Conservation (phyloP, 2,888 invertebrate species). For the Napeogenes inachia region DNA sequence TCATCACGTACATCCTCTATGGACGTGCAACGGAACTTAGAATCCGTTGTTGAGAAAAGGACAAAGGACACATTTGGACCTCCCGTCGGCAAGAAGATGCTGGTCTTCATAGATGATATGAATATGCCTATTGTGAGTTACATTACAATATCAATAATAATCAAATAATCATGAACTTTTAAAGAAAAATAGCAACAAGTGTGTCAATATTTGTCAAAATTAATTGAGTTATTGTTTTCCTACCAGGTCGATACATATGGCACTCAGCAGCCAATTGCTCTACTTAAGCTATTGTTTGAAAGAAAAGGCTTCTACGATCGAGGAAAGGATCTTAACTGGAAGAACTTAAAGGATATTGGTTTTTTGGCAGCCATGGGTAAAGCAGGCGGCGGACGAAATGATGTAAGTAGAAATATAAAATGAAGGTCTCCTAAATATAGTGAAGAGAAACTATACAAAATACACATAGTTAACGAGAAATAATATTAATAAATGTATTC, state of each 20-base stretch:
- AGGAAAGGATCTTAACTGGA: slow-evolving; percentile 93
- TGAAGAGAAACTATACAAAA: too few relatives aligned
- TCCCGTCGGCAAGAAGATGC: slow-evolving; percentile 90
- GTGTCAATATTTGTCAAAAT: neutral
- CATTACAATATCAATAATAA: neutral
- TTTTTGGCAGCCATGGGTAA: slow-evolving; percentile 91
- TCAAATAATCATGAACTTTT: neutral
- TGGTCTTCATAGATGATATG: slow-evolving; percentile 95
- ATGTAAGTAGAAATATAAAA: slow-evolving; percentile 53
- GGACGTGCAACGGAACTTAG: slow-evolving; percentile 92
- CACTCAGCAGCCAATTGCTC: slow-evolving; percentile 95
- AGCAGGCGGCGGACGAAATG: slow-evolving; percentile 92
- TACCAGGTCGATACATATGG: slow-evolving; percentile 85
- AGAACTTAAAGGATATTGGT: slow-evolving; percentile 88
- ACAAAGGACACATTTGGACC: slow-evolving; percentile 95
- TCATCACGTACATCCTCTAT: slow-evolving; percentile 93
- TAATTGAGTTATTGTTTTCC: neutral
- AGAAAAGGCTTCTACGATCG: slow-evolving; percentile 92
- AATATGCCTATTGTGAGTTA: slow-evolving; percentile 86
- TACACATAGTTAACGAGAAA: too few relatives aligned
- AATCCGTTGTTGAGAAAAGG: slow-evolving; percentile 91
- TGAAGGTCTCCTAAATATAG: neutral
- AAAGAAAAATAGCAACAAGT: too few relatives aligned
- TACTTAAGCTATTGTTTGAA: slow-evolving; percentile 93
- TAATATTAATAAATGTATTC: too few relatives aligned